Percentiles rank a stretch among this genome's conserved stretches.
phyloP scores from a whole-genome alignment of 2,797 vertebrate species.

The Falco rusticolus region DNA sequence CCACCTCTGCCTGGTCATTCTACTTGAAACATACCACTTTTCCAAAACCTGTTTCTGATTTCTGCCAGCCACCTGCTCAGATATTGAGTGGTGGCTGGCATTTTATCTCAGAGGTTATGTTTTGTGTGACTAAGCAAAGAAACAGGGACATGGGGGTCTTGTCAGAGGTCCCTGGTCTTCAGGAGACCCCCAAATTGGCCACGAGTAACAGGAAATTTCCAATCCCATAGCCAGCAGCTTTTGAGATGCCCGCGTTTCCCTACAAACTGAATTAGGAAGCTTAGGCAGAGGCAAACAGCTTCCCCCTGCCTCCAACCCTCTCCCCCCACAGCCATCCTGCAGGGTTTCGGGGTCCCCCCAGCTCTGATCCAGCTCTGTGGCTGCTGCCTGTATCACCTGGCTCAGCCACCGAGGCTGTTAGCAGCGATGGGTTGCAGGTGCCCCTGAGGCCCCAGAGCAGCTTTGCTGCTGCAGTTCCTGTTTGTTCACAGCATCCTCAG shows the following conservation, averaged over 20 bases:
- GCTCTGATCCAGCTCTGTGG: neutral
- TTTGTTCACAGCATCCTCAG: neutral
- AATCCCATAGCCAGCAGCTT: neutral
- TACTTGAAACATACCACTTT: neutral
- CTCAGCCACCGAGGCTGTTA: fast-evolving
- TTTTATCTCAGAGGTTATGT: neutral
- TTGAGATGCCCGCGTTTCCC: neutral
- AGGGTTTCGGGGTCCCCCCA: neutral
- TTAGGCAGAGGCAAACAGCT: neutral
- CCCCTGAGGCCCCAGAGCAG: neutral
- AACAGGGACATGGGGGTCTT: neutral
- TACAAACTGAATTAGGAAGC: neutral
- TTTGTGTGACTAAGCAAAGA: neutral
- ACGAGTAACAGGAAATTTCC: neutral
- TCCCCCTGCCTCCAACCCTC: neutral
- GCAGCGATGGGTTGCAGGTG: neutral
- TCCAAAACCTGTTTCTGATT: neutral
- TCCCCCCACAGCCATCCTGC: neutral
- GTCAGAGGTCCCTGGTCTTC: neutral
- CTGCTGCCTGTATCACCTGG: too few relatives aligned
- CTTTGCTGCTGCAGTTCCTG: neutral
- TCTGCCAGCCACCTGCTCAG: neutral
- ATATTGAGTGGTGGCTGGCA: neutral
- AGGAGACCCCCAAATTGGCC: neutral
- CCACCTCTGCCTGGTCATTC: neutral